phyloP scores from a whole-genome alignment of 2,113 vertebrate genomes.

The Ariopsis seemanni region DNA sequence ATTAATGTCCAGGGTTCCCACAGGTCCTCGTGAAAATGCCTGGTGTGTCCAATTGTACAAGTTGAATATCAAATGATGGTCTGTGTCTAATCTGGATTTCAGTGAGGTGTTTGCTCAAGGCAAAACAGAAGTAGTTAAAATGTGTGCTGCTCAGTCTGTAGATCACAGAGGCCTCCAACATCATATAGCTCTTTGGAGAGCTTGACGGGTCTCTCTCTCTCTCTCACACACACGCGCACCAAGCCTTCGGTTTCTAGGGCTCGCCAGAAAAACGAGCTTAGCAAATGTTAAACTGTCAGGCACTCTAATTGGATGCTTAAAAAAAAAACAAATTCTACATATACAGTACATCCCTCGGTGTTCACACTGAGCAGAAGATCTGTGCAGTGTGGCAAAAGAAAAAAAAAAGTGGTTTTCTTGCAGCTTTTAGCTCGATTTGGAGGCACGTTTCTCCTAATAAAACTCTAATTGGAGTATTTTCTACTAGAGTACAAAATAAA shows the following conservation, averaged over 20 bases:
- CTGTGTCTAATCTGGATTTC: neutral
- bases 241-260: neutral
- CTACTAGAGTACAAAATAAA: neutral
- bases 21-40: neutral
- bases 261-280: neutral
- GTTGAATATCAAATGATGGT: neutral
- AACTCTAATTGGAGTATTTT: neutral
- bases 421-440: neutral
- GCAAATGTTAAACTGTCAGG: neutral
- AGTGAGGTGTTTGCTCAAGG: neutral
- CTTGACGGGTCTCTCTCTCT: too few relatives aligned
- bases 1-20: too few relatives aligned
- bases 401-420: neutral
- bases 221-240: neutral
- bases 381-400: neutral
- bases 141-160: constrained; percentile 4
- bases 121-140: neutral
- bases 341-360: neutral
- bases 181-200: neutral
- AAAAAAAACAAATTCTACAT: neutral
- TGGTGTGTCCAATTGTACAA: neutral
- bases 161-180: constrained; percentile 23
- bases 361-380: neutral
- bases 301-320: neutral
- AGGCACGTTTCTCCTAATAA: neutral